These are phyloP conservation scores for Zophobas morio DNA, from an alignment of 1,140 invertebrate genomes.

Conservation along the genomic window DNA sequence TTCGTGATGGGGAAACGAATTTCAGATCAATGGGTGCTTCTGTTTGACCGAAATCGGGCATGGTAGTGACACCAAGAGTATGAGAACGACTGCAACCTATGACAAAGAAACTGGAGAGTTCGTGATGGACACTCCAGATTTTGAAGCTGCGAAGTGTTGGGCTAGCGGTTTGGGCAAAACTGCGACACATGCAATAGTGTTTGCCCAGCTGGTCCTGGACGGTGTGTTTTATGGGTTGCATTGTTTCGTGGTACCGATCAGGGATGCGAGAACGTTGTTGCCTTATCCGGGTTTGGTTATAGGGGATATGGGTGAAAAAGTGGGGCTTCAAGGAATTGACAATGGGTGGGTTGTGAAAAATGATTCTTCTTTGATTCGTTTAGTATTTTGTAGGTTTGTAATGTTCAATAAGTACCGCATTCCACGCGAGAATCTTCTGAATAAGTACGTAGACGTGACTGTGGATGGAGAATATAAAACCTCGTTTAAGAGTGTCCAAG, in stretches of 20 bases:
- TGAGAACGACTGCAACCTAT: conserved; percentile 93
- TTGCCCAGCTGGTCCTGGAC: conserved; percentile 88
- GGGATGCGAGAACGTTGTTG: conserved; percentile 82
- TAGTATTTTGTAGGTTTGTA: conserved; percentile 69
- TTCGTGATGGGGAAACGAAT: background rate
- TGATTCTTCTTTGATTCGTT: too few species aligned
- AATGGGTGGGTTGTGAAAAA: conserved; percentile 77
- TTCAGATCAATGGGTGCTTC: conserved; percentile 84
- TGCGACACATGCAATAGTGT: conserved; percentile 89
- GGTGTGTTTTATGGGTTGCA: conserved; percentile 87
- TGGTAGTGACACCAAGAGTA: conserved; percentile 92
- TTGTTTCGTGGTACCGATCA: conserved; percentile 85
- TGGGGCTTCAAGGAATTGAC: conserved; percentile 89
- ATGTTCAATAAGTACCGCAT: conserved; percentile 90
- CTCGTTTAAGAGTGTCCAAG: conserved; percentile 82
- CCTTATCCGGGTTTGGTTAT: conserved; percentile 80
- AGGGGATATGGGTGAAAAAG: conserved; percentile 91
- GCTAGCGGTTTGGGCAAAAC: conserved; percentile 89
- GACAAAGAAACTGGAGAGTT: conserved; percentile 84
- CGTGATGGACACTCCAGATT: conserved; percentile 91
- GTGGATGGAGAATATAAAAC: conserved; percentile 87
- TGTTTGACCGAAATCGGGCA: conserved; percentile 95
- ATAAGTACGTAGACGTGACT: conserved; percentile 90
- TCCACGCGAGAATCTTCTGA: conserved; percentile 86
- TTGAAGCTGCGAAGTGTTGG: conserved; percentile 98